Conservation (phyloP, 2,113 vertebrate genomes). For the Bagarius yarrelli region DNA sequence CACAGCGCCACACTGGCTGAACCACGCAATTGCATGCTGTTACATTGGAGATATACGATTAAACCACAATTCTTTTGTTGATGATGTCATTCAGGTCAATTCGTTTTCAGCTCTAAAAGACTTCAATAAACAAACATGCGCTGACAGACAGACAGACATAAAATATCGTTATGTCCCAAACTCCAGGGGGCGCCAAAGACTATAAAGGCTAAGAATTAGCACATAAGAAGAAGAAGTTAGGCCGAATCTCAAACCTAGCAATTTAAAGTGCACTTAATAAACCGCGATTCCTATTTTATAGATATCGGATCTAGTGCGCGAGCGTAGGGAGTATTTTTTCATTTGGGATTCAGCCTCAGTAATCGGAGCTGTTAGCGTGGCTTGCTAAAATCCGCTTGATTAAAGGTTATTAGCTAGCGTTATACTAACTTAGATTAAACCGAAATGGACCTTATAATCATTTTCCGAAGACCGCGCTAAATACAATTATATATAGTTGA, state of each 20-base stretch:
- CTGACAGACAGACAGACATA: too few relatives aligned
- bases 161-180: background rate
- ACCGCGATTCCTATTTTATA: too few relatives aligned
- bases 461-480: background rate
- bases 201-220: background rate
- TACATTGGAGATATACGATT: too few relatives aligned
- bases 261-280: background rate
- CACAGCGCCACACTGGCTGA: too few relatives aligned
- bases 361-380: background rate
- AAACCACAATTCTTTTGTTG: too few relatives aligned
- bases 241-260: background rate
- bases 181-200: background rate
- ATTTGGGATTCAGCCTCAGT: background rate
- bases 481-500: background rate
- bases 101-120: too few relatives aligned
- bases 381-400: background rate
- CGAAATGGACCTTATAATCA: background rate
- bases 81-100: too few relatives aligned
- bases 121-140: too few relatives aligned
- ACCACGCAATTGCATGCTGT: too few relatives aligned
- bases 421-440: background rate
- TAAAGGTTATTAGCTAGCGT: background rate
- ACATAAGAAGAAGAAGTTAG: background rate
- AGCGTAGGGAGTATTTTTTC: background rate
- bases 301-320: background rate